Percentiles rank a stretch among this genome's conserved stretches.
These are phyloP conservation scores for Gadopsis bispinosus DNA, from an alignment of 2,797 vertebrate genomes.

Conservation along the genomic window DNA sequence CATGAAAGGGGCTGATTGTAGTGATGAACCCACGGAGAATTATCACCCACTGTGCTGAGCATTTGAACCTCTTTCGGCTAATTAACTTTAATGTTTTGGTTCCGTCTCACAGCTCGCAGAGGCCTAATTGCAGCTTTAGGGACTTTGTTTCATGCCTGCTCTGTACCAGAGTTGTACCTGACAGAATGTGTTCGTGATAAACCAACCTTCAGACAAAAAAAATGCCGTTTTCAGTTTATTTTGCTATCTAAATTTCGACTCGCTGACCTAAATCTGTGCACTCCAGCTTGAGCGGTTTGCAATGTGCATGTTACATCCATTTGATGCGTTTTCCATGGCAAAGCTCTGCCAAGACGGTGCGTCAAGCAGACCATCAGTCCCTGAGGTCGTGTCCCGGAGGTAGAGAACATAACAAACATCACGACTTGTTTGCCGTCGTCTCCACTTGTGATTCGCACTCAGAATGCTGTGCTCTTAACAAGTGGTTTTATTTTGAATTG, in stretches of 20 bases:
- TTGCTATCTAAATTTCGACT: slow-evolving; percentile 8
- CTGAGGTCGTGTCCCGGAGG: slow-evolving; percentile 42
- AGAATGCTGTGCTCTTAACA: background rate
- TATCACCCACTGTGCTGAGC: background rate
- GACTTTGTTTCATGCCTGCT: background rate
- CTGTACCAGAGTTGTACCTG: background rate
- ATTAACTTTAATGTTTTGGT: background rate
- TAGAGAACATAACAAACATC: slow-evolving; percentile 41
- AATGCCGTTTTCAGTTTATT: background rate
- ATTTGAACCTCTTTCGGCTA: background rate
- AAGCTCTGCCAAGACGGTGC: slow-evolving; percentile 32
- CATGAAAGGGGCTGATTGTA: too few relatives aligned
- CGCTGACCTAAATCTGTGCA: slow-evolving; percentile 52
- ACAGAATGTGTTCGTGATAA: background rate
- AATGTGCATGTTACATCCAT: slow-evolving; percentile 49
- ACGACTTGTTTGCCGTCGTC: background rate
- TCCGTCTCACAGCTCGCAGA: too few relatives aligned
- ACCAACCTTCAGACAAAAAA: background rate
- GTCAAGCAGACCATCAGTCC: slow-evolving; percentile 27
- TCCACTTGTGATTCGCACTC: background rate
- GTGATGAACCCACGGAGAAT: too few relatives aligned
- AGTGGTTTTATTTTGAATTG: background rate
- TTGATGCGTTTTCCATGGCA: slow-evolving; percentile 74
- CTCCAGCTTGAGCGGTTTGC: slow-evolving; percentile 53
- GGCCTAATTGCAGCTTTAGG: background rate